Base-by-base conservation (phyloP, 2,113 vertebrate genomes). In the Cepphus grylle region DNA sequence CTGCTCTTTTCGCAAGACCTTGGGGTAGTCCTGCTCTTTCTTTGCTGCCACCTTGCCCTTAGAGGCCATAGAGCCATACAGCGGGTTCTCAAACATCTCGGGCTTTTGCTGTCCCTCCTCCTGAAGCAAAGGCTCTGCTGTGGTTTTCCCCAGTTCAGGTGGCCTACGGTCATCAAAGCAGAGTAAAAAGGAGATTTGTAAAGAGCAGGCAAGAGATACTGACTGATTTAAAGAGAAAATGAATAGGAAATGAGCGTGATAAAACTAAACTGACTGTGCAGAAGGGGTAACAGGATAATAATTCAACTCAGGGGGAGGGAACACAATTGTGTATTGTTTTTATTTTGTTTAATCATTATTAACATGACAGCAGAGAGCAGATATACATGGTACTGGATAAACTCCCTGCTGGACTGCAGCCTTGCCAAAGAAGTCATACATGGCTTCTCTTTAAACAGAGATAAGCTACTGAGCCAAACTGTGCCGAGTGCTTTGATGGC, bases 1-100 rank as follows among this genome's bases (percentile, higher is more conserved):
- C 43, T 97, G 98, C 50, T 99, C 99, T 96, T 98, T 99, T 45
- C 98, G 50, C 18, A 59, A 78, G 73, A 61, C 86, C 74, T 97
- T 98, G 26, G 93, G 42, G 29, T 96, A 94, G 23, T 98, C 99
- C 70, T 98, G 98, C 43, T 99, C 99, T 77, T 98, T 99, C 94
- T 86, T 79, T 59, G 96, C 49, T 12, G 49, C 45, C 8, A 43
- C 73, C 61, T 98, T 96, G 56, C 98, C 95, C 83, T 97, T 98
- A 22, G 94, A 95, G 56, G 59, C 96, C 98, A 98, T 98, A 5
- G 98, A 98, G 30, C 98, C 99, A 0, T 99, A 99, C 8, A 99
- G 98, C 0, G 99, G 99, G 95, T 99, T 99, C 84, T 99, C 99
- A 19, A 99, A 99, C 99, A 99, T 99, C 98, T 99, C 99, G 0